These are phyloP conservation scores for Pyrocephalus nanus DNA, from an alignment of 2,797 vertebrate species.

Conservation along the genomic window DNA sequence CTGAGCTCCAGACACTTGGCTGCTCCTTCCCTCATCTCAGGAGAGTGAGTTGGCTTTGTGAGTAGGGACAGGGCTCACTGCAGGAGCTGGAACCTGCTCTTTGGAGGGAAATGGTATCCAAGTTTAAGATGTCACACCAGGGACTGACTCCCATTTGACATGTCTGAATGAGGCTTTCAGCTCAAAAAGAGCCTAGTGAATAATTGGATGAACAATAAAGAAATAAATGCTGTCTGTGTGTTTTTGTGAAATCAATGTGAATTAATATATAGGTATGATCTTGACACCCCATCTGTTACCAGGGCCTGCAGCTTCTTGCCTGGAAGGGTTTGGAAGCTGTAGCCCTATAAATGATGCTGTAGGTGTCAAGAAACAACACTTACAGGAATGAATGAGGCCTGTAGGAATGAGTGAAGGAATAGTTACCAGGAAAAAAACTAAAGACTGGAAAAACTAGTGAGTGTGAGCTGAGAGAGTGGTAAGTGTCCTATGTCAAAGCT, in stretches of 20 bases:
- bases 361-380: neutral
- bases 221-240: neutral
- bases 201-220: neutral
- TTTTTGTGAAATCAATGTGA: neutral
- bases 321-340: neutral
- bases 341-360: neutral
- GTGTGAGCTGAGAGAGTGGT: neutral
- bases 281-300: neutral
- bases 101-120: fast-evolving
- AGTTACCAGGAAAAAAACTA: neutral
- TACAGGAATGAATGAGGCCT: fast-evolving
- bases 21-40: neutral
- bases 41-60: neutral
- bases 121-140: neutral
- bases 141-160: neutral
- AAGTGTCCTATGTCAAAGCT: neutral
- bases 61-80: neutral
- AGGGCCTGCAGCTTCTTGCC: neutral
- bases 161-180: neutral
- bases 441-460: neutral
- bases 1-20: neutral
- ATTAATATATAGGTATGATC: neutral
- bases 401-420: neutral
- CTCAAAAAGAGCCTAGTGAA: neutral
- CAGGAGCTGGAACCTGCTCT: neutral